These are phyloP conservation scores for Myotis yumanensis DNA, from an alignment of 2,113 vertebrate genomes.

Conservation along the genomic window DNA sequence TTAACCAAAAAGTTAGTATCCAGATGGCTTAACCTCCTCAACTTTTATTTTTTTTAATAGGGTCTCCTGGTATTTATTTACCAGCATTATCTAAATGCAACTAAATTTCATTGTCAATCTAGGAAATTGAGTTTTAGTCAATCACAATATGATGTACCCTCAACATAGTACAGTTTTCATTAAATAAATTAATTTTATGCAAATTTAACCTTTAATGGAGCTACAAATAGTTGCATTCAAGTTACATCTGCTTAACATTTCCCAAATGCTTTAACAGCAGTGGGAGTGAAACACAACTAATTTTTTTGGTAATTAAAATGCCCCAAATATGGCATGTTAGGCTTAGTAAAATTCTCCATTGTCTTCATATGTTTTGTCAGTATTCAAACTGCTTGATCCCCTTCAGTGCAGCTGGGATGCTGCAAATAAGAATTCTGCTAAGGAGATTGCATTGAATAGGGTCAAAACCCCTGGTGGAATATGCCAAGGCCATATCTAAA, in stretches of 20 bases:
- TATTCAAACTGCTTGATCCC: background rate
- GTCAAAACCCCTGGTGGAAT: background rate
- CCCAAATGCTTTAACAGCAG: slow-evolving; percentile 53
- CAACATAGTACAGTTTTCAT: slow-evolving; percentile 2
- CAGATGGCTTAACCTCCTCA: background rate
- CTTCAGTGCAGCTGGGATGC: background rate
- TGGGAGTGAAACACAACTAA: background rate
- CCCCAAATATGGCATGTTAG: background rate
- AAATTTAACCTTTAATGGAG: slow-evolving; percentile 64
- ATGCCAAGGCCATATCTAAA: background rate
- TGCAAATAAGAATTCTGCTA: background rate
- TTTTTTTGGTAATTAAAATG: slow-evolving; percentile 52
- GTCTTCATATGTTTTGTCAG: background rate
- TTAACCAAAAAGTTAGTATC: background rate
- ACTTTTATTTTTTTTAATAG: slow-evolving; percentile 16
- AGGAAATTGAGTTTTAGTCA: slow-evolving; percentile 17
- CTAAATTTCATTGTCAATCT: background rate
- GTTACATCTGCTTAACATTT: slow-evolving; percentile 47
- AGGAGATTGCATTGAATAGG: slow-evolving; percentile 14
- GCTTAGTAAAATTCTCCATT: background rate
- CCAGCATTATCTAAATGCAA: slow-evolving; percentile 6
- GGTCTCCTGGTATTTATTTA: slow-evolving; percentile 43
- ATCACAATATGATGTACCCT: slow-evolving; percentile 14
- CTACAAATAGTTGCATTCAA: slow-evolving; percentile 17
- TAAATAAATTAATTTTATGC: slow-evolving; percentile 67